Evolutionary conservation across 2,113 vertebrate species (phyloP).

Genomic region (Dicentrarchus labrax): DNA sequence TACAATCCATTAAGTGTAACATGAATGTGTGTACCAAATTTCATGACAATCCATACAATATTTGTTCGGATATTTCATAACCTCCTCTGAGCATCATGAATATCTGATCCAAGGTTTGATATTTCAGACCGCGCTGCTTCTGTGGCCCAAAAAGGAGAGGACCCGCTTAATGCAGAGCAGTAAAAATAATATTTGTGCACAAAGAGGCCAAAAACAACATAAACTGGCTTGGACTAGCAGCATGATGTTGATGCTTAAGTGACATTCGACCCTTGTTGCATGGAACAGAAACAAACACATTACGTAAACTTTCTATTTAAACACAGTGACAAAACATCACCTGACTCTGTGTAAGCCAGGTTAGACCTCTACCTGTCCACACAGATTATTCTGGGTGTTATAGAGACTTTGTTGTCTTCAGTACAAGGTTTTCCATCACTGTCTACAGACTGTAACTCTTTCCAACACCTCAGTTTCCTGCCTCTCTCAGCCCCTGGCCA

Average conservation of each 20-base stretch:
- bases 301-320: conserved; percentile 56
- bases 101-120: not conserved
- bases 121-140: not conserved
- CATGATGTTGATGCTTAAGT: not conserved
- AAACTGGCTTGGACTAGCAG: not conserved
- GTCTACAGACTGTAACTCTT: conserved; percentile 49
- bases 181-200: not conserved
- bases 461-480: conserved; percentile 63
- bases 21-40: not conserved
- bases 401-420: conserved; percentile 37
- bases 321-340: conserved; percentile 46
- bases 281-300: conserved; percentile 34
- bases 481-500: conserved; percentile 39
- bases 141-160: not conserved
- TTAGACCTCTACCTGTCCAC: conserved; percentile 58
- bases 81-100: not conserved
- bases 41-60: not conserved
- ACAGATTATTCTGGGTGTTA: conserved; percentile 56
- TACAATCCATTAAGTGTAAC: not conserved
- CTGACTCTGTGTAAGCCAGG: conserved; percentile 43
- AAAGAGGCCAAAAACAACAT: not conserved
- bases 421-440: conserved; percentile 45
- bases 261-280: not conserved
- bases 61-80: not conserved
- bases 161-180: not conserved